Conservation (phyloP, 1,140 invertebrate species). For the Parapsyche elsis region DNA sequence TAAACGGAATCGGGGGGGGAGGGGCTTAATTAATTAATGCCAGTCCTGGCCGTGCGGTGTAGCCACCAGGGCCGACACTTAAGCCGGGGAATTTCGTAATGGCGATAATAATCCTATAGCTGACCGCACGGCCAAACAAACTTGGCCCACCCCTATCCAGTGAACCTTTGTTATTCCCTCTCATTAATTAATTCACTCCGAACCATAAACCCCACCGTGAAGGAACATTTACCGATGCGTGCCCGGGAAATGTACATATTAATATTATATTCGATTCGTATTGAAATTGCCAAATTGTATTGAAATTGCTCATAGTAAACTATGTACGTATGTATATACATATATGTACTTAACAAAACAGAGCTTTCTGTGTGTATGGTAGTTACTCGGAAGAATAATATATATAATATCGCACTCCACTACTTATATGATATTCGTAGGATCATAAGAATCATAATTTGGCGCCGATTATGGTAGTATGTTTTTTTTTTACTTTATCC, state of each 20-base stretch:
- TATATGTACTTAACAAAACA: background rate
- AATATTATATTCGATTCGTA: no score
- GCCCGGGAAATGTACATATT: no score
- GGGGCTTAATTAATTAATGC: constrained; percentile 10
- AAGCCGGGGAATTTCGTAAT: constrained; percentile 22
- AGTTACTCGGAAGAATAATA: no score
- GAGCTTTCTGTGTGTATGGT: no score
- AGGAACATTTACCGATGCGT: no score
- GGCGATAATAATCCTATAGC: constrained; percentile 35
- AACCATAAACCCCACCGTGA: background rate
- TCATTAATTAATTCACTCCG: background rate
- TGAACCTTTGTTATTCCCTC: background rate
- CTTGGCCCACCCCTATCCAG: background rate
- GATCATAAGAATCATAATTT: no score
- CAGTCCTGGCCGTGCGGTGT: background rate
- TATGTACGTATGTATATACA: background rate
- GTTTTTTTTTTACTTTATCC: no score
- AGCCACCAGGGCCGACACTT: background rate
- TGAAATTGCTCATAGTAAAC: no score
- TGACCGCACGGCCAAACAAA: constrained; percentile 21
- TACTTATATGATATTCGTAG: no score
- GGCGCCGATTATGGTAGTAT: no score
- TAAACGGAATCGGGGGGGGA: background rate
- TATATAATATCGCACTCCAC: no score
- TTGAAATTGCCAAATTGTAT: no score